A percentile compares a stretch with the other conserved stretches of the same genome.
Evolutionary conservation across 2,113 vertebrate genomes (phyloP).

Genomic region (Panthera uncia): DNA sequence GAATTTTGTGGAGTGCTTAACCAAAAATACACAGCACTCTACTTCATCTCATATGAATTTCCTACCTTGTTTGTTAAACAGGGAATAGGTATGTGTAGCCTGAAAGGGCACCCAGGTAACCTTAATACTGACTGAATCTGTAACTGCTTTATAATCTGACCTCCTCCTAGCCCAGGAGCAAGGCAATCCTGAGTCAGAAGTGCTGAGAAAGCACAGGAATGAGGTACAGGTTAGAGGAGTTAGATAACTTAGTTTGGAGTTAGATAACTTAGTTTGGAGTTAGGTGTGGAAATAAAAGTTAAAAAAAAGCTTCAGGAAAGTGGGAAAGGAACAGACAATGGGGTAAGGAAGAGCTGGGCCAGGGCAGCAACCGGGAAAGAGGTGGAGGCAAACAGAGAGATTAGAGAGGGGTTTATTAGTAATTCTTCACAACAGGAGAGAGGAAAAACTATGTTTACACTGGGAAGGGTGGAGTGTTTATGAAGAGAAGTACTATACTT

Average conservation of each 20-base stretch:
- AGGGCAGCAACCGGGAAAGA: background rate
- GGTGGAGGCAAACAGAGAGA: background rate
- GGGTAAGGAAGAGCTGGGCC: background rate
- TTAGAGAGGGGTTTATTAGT: background rate
- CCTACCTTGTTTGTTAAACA: background rate
- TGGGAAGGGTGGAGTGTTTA: slow-evolving; percentile 4
- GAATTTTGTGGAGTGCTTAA: background rate
- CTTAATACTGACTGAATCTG: background rate
- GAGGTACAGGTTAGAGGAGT: background rate
- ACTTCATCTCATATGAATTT: background rate
- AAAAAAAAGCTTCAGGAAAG: background rate
- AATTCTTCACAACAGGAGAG: background rate
- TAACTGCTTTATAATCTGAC: background rate
- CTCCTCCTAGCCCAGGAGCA: background rate
- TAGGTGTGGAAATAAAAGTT: background rate
- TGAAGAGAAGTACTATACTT: background rate
- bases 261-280: slow-evolving; percentile 11
- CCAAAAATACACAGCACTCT: background rate
- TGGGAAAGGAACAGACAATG: background rate
- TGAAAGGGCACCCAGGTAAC: background rate
- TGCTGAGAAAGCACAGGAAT: background rate
- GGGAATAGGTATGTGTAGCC: background rate
- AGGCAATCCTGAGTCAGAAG: background rate
- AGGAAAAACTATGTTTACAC: background rate
- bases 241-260: slow-evolving; percentile 11